A percentile compares a stretch with the other conserved stretches of the same genome.
Conservation (phyloP, 2,797 vertebrate genomes). For the Octomys mimax region DNA sequence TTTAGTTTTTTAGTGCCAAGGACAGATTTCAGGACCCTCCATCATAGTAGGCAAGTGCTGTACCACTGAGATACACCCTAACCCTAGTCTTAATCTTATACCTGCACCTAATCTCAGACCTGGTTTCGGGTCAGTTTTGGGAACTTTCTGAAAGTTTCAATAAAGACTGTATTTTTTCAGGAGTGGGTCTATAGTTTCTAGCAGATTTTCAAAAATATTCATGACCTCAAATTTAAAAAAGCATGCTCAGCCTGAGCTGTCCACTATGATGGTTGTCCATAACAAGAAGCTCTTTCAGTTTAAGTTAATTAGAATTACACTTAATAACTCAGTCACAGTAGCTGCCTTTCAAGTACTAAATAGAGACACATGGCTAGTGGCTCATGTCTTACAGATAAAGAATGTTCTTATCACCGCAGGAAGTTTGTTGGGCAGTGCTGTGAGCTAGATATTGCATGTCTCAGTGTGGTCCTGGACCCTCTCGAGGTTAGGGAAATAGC, state of each 20-base stretch:
- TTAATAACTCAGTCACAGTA: neutral
- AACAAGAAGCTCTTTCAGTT: neutral
- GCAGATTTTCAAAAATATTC: slow-evolving; percentile 6
- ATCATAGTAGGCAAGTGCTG: neutral
- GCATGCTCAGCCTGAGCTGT: neutral
- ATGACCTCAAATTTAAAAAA: neutral
- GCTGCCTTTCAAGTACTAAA: neutral
- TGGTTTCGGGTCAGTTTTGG: neutral
- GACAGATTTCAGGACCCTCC: neutral
- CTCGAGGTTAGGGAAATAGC: neutral
- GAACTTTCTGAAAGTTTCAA: slow-evolving; percentile 47
- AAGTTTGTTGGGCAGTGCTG: neutral
- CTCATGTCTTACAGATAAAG: neutral
- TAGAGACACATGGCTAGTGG: neutral
- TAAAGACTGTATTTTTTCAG: slow-evolving; percentile 20
- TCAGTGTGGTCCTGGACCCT: neutral
- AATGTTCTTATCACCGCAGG: neutral
- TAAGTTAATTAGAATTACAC: slow-evolving; percentile 25
- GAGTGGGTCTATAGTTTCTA: neutral
- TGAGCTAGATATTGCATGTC: neutral
- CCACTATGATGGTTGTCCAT: neutral
- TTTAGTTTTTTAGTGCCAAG: neutral
- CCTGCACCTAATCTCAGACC: neutral
- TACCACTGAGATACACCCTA: neutral
- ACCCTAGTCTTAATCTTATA: neutral